phyloP scores from a whole-genome alignment of 1,140 invertebrate genomes.

The Oppia nitens region DNA sequence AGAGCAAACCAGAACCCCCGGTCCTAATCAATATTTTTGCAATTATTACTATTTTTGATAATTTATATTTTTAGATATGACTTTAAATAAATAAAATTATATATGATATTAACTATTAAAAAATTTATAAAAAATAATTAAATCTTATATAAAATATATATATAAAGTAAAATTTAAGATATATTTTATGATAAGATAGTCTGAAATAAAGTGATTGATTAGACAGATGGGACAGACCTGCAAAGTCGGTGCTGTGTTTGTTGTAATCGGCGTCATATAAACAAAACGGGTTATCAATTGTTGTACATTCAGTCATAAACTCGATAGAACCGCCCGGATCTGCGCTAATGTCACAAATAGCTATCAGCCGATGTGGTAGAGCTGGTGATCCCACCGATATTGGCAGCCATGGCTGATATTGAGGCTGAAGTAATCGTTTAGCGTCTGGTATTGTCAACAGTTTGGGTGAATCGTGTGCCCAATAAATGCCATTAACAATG shows the following conservation, averaged over 20 bases:
- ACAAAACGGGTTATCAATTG: conserved; percentile 96
- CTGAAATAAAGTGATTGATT: no score
- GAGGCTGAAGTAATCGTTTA: conserved; percentile 72
- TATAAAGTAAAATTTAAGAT: neutral
- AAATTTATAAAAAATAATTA: neutral
- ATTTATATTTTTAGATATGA: no score
- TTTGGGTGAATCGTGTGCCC: conserved; percentile 89
- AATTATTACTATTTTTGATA: no score
- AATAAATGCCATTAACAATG: conserved; percentile 96
- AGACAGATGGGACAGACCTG: no score
- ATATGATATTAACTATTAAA: no score
- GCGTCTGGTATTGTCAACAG: conserved; percentile 93
- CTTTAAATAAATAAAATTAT: no score
- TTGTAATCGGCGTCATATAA: conserved; percentile 96
- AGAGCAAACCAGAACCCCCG: conserved; percentile 91
- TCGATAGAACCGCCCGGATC: conserved; percentile 98
- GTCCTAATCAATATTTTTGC: conserved; percentile 67
- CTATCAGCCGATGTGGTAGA: conserved; percentile 58
- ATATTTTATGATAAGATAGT: no score
- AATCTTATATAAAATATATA: conserved; percentile 2
- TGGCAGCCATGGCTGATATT: conserved; percentile 79
- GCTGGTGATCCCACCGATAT: conserved; percentile 50
- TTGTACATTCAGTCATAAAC: conserved; percentile 99
- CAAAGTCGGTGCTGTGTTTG: conserved; percentile 48
- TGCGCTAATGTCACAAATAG: conserved; percentile 93